These are phyloP conservation scores for Drosophila mercatorum DNA, from an alignment of 2,888 invertebrate genomes.

Conservation along the genomic window DNA sequence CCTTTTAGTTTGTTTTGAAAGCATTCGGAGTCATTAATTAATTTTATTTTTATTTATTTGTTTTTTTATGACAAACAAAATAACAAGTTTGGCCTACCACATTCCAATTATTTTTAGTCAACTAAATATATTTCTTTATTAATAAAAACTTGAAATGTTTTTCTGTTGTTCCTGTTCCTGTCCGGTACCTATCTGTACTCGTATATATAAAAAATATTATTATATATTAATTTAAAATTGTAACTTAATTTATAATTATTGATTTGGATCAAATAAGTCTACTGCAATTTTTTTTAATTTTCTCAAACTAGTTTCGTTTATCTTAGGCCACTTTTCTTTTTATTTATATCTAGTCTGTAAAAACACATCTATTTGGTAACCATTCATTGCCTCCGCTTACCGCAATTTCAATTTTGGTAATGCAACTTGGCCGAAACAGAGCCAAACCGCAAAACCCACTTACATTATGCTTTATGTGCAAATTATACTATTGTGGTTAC, in stretches of 20 bases:
- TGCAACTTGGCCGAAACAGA: conserved; percentile 21
- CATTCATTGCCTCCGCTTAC: conserved; percentile 4
- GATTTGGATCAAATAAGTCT: too few relatives aligned
- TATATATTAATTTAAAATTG: too few relatives aligned
- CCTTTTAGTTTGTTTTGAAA: conserved; percentile 15
- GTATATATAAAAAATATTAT: neutral
- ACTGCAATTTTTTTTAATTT: neutral
- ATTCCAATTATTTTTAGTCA: neutral
- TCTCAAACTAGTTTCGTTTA: neutral
- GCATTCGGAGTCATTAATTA: conserved; percentile 12
- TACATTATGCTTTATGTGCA: conserved; percentile 54
- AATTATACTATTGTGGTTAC: conserved; percentile 50
- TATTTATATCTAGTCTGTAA: neutral
- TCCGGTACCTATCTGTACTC: too few relatives aligned
- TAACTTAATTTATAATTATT: too few relatives aligned
- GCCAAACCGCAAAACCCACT: conserved; percentile 44
- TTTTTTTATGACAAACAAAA: conserved; percentile 9
- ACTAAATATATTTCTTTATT: neutral
- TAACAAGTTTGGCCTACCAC: conserved; percentile 15
- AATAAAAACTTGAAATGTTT: neutral
- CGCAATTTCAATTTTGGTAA: conserved; percentile 53
- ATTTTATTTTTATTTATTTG: conserved; percentile 28
- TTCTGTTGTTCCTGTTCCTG: neutral
- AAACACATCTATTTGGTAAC: neutral
- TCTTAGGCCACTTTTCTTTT: neutral